phyloP scores from a whole-genome alignment of 2,888 invertebrate genomes.

The Erebia epiphron region DNA sequence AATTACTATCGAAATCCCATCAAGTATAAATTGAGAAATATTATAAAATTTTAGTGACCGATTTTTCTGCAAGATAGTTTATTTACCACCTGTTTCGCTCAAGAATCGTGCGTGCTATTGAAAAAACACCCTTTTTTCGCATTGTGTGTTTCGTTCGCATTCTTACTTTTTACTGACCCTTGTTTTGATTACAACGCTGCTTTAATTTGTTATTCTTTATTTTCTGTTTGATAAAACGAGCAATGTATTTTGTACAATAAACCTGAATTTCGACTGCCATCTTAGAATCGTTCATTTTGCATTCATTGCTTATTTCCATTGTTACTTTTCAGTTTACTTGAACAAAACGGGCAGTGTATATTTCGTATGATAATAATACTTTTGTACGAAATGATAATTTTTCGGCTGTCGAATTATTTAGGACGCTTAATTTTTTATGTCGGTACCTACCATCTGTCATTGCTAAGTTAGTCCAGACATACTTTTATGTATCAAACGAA shows the following conservation, averaged over 20 bases:
- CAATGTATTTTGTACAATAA: slow-evolving; percentile 15
- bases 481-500: not conserved
- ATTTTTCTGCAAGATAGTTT: slow-evolving; percentile 23
- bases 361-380: not conserved
- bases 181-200: slow-evolving; percentile 4
- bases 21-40: not conserved
- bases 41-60: not conserved
- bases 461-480: not conserved
- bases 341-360: slow-evolving; percentile 1
- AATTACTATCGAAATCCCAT: too few relatives aligned
- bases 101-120: slow-evolving; percentile 33
- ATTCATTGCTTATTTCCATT: slow-evolving; percentile 4
- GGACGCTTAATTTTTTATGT: not conserved
- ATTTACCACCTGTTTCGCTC: slow-evolving; percentile 38
- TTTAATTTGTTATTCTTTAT: not conserved
- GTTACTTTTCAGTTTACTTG: not conserved
- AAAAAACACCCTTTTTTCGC: slow-evolving; percentile 16
- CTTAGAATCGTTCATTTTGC: not conserved
- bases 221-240: not conserved
- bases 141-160: too few relatives aligned
- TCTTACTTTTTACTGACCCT: slow-evolving; percentile 5
- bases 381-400: slow-evolving; percentile 2
- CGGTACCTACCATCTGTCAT: slow-evolving; percentile 7
- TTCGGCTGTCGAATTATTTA: slow-evolving; percentile 10
- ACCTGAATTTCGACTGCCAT: not conserved